Base-by-base conservation (phyloP, 1,140 invertebrate genomes). In the Forficula auricularia region DNA sequence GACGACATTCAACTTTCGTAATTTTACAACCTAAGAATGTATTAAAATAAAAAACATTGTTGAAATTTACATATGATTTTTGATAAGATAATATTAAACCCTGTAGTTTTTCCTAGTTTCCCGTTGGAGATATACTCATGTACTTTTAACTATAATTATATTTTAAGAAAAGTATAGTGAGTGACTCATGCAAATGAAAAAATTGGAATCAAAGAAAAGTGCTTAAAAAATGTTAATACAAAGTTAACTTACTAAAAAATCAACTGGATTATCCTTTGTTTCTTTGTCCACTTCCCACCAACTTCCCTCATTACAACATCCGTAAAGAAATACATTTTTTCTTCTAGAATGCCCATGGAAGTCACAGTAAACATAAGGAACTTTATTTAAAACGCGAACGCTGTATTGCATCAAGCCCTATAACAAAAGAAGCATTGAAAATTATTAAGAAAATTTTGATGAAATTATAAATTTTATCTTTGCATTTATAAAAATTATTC, bases 301-400 rank as follows among this genome's bases (percentile, higher is more conserved):
- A 45, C 71, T 74, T 53, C 71, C 66, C 16, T 67, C 66, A 48
- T 64, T 74, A 49, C 79, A 81, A 59, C 86, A 90, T 20, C 86
- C 86, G 58, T 86, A 89, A 46, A 89, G 66, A 65, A 91, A 91
- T 35, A 86, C 79, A 56, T 90, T 91, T 65, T 87, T 85, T 56
- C 77, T 71, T 27, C 83, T 65, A 15, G 86, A 90, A 59, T 91
- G 87, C 2, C 86, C 87, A 61, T 91, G 87, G 53, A 82, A 82
- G 65, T 91, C 86, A 59, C 83, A 83, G 58, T 77, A 88, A n/a
- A 86, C 70, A 52, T 75, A 64, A 3, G 77, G 75, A 4, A 66
- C 61, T 38, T 66, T 70, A 49, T 69, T 65, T 57, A 75, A 58
- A 20, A 75, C 67, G 43, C 66, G 65, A 15, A 64, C 63, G 50